Evolutionary conservation across 2,797 vertebrate genomes (phyloP), one percentile per base, ranked within the genome.

Genomic region (Dipus sagitta): DNA sequence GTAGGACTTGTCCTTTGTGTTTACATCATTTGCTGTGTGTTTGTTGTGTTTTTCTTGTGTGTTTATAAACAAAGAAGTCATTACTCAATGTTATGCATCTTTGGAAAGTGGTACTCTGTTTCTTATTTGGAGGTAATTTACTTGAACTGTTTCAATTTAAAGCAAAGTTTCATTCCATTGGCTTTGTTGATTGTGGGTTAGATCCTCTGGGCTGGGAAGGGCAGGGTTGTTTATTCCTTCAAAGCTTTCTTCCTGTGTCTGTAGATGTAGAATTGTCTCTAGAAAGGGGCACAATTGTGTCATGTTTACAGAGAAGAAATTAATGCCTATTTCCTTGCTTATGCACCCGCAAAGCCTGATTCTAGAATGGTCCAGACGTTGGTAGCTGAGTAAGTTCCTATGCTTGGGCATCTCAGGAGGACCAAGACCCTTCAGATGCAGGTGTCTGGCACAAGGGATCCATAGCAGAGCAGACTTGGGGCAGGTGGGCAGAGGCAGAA

Each of bases 121-220:
- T 34, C 58, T 74, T 74, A 52, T 21, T 12, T 47, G 67, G 30
- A 10, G 1, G 42, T 65, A 74, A 13, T 23, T 34, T 26, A 28
- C 6, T 62, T 62, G 68, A 47, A 64, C 15, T 15, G 26, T 28
- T 74, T 6, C 5, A 18, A 32, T 15, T 21, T 71, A 65, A 80
- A 64, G 60, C 58, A 28, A 6, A 1, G 10, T 3, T n/a, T 64
- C 68, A 18, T 47, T 12, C 34, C 2, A 0, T 47, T 60, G 21
- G 68, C 21, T 18, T 64, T 67, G 0, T 9, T 64, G 34, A 15
- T n/a, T 15, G 21, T 32, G 24, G 14, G 54, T 38, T 52, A 14
- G 34, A 15, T 1, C 28, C 26, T 21, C 0, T 8, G 83, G 0
- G 7, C n/a, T 3, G 6, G 23, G 34, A 26, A 67, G 11, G 28